Percentiles rank a stretch among this genome's conserved stretches.
Evolutionary conservation across 1,140 invertebrate genomes (phyloP).

Genomic region (Macrobrachium nipponense): DNA sequence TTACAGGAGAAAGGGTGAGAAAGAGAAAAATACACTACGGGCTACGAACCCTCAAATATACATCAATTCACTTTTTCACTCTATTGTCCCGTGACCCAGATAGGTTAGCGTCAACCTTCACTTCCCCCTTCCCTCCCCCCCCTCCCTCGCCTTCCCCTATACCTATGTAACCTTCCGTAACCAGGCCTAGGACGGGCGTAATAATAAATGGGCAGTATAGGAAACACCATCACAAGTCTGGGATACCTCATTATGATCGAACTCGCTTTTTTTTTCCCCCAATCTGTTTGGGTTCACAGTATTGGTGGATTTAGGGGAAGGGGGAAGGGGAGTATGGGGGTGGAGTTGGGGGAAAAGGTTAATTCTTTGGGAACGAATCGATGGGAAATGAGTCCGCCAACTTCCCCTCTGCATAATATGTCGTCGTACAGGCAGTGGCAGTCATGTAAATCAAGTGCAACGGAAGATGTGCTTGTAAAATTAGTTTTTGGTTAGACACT

Average conservation of each 20-base stretch:
- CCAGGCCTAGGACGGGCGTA: no score
- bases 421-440: no score
- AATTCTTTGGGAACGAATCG: slow-evolving; percentile 6
- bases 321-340: background rate
- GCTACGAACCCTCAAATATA: background rate
- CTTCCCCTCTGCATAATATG: no score
- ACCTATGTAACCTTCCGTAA: no score
- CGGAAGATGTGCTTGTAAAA: no score
- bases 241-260: no score
- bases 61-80: background rate
- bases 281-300: background rate
- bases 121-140: background rate
- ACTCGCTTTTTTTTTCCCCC: no score
- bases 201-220: no score
- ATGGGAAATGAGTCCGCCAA: background rate
- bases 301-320: background rate
- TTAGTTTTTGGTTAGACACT: no score
- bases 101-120: background rate
- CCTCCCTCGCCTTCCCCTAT: background rate
- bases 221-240: no score
- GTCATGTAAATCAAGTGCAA: no score
- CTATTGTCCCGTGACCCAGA: background rate
- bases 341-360: no score
- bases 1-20: background rate
- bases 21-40: background rate